Evolutionary conservation across 2,797 vertebrate species (phyloP).

Genomic region (Selene dorsalis): DNA sequence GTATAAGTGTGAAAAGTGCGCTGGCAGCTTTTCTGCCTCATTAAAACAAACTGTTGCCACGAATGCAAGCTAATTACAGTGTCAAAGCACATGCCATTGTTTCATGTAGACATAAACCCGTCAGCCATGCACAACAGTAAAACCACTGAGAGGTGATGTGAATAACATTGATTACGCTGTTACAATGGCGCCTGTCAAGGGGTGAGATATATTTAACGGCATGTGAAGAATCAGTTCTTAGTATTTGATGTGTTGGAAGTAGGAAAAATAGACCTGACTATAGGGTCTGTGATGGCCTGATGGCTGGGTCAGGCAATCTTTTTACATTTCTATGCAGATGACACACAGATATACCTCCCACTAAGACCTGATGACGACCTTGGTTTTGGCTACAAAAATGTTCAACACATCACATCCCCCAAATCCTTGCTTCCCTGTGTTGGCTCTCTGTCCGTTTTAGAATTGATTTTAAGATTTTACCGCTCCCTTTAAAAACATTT

Average conservation of each 20-base stretch:
- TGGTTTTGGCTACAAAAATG: too few relatives aligned
- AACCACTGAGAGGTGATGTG: neutral
- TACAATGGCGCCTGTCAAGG: neutral
- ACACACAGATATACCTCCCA: too few relatives aligned
- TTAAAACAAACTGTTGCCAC: constrained; percentile 77
- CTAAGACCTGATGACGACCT: too few relatives aligned
- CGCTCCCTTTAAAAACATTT: too few relatives aligned
- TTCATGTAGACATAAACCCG: constrained; percentile 55
- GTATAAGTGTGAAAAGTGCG: constrained; percentile 64
- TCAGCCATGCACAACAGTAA: neutral
- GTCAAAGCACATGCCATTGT: constrained; percentile 74
- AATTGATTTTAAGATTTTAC: too few relatives aligned
- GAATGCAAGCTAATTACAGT: constrained; percentile 78
- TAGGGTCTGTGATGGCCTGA: neutral
- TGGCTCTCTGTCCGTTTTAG: too few relatives aligned
- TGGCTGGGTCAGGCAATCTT: neutral
- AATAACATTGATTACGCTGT: neutral
- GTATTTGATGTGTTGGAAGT: neutral
- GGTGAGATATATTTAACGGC: neutral
- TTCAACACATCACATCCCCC: too few relatives aligned
- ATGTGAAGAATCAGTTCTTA: neutral
- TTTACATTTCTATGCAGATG: too few relatives aligned
- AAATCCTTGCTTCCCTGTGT: too few relatives aligned
- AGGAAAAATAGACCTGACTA: neutral
- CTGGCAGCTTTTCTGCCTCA: constrained; percentile 74